These are phyloP conservation scores for Neodiprion fabricii DNA, from an alignment of 1,140 invertebrate genomes.

Conservation along the genomic window DNA sequence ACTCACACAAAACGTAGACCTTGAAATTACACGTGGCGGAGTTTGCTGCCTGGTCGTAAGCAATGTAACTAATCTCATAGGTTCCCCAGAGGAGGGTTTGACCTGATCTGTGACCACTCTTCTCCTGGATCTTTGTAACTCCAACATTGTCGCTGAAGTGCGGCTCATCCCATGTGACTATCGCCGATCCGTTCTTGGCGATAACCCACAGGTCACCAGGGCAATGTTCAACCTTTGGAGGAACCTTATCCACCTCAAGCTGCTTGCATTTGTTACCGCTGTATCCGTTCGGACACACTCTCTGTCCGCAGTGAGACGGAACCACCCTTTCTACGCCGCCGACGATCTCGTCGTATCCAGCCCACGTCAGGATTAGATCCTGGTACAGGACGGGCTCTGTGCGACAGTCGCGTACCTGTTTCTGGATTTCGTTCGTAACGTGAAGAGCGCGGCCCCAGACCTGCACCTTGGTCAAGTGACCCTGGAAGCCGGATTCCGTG, in stretches of 20 bases:
- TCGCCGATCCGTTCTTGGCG: slow-evolving; percentile 87
- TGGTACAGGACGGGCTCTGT: slow-evolving; percentile 89
- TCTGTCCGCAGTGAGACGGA: slow-evolving; percentile 89
- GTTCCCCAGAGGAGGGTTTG: slow-evolving; percentile 92
- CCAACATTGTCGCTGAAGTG: slow-evolving; percentile 89
- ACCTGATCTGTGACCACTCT: slow-evolving; percentile 86
- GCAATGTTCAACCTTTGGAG: slow-evolving; percentile 87
- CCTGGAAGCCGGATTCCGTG: slow-evolving; percentile 90
- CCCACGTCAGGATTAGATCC: slow-evolving; percentile 88
- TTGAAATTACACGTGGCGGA: slow-evolving; percentile 92
- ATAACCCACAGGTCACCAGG: slow-evolving; percentile 95
- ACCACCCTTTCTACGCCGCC: slow-evolving; percentile 92
- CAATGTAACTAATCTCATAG: slow-evolving; percentile 93
- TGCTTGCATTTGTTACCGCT: slow-evolving; percentile 84
- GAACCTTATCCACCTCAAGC: slow-evolving; percentile 81
- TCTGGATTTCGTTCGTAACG: slow-evolving; percentile 91
- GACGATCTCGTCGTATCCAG: slow-evolving; percentile 86
- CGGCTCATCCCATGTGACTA: slow-evolving; percentile 95
- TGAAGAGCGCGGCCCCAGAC: slow-evolving; percentile 92
- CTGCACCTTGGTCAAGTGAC: slow-evolving; percentile 93
- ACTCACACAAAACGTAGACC: slow-evolving; percentile 88
- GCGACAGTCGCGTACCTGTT: slow-evolving; percentile 89
- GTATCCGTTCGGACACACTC: slow-evolving; percentile 85
- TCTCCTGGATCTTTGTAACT: slow-evolving; percentile 80
- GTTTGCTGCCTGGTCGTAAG: slow-evolving; percentile 89